phyloP scores from a whole-genome alignment of 2,113 vertebrate genomes.

The Heliornis fulica region DNA sequence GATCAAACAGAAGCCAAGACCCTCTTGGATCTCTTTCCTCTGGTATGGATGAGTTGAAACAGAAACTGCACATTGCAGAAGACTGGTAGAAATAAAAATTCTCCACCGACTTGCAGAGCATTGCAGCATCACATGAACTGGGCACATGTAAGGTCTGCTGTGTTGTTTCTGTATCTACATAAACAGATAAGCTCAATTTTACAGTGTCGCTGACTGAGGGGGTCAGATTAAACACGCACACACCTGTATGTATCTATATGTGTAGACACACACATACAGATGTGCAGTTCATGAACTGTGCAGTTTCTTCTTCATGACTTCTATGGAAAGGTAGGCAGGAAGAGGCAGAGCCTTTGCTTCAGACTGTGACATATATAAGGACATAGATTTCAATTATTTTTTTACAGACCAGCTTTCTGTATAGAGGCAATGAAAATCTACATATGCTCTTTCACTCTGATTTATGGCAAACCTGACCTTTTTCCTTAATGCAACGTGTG shows the following conservation, averaged over 20 bases:
- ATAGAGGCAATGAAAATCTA: neutral
- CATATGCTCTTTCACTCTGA: neutral
- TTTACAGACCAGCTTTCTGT: neutral
- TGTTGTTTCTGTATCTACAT: neutral
- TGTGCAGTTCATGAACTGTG: neutral
- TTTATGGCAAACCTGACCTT: neutral
- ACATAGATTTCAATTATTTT: neutral
- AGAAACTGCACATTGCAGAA: neutral
- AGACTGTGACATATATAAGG: neutral
- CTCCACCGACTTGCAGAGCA: neutral
- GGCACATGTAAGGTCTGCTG: neutral
- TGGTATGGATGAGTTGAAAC: neutral
- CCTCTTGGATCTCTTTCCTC: neutral
- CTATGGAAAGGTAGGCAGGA: neutral
- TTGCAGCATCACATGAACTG: neutral
- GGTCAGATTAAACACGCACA: neutral
- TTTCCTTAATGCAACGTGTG: neutral
- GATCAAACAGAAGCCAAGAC: neutral
- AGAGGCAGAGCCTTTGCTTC: neutral
- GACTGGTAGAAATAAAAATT: neutral
- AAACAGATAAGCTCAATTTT: neutral
- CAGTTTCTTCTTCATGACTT: neutral
- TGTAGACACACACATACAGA: fast-evolving
- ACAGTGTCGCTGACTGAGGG: neutral
- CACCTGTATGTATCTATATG: too few species aligned